phyloP scores from a whole-genome alignment of 1,140 invertebrate genomes.

The Eupristina koningsbergeri region DNA sequence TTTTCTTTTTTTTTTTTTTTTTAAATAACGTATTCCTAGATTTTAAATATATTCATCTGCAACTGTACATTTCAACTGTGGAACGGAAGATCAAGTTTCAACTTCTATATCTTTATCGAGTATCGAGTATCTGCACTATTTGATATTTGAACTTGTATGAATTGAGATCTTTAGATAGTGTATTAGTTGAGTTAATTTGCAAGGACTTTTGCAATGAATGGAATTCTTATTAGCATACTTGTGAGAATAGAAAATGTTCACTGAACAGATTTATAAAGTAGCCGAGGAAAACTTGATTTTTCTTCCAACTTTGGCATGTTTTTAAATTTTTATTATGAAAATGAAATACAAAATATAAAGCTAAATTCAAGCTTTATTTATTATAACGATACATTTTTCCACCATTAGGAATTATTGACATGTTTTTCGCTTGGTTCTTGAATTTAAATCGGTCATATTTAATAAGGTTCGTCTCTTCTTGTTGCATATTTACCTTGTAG shows the following conservation, averaged over 20 bases:
- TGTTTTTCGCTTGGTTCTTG: too few relatives aligned
- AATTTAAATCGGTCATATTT: too few relatives aligned
- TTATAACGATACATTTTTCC: too few relatives aligned
- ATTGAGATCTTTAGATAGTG: neutral
- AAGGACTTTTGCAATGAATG: neutral
- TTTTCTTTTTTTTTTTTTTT: too few relatives aligned
- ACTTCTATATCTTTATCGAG: neutral
- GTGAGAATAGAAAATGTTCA: neutral
- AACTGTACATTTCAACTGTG: neutral
- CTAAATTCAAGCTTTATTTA: too few relatives aligned
- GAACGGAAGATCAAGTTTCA: neutral
- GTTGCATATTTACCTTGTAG: too few relatives aligned
- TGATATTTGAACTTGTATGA: neutral
- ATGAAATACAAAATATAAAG: too few relatives aligned
- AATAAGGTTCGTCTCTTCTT: too few relatives aligned
- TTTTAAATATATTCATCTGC: neutral
- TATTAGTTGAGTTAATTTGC: neutral
- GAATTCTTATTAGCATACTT: neutral
- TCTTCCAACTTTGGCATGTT: too few relatives aligned
- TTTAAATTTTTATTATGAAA: too few relatives aligned
- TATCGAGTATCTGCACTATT: neutral
- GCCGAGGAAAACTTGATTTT: neutral
- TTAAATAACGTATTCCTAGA: neutral
- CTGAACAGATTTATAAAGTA: neutral
- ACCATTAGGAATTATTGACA: too few relatives aligned